Percentiles rank a stretch among this genome's conserved stretches.
These are phyloP conservation scores for Prionailurus bengalensis DNA, from an alignment of 2,113 vertebrate genomes.

Conservation along the genomic window DNA sequence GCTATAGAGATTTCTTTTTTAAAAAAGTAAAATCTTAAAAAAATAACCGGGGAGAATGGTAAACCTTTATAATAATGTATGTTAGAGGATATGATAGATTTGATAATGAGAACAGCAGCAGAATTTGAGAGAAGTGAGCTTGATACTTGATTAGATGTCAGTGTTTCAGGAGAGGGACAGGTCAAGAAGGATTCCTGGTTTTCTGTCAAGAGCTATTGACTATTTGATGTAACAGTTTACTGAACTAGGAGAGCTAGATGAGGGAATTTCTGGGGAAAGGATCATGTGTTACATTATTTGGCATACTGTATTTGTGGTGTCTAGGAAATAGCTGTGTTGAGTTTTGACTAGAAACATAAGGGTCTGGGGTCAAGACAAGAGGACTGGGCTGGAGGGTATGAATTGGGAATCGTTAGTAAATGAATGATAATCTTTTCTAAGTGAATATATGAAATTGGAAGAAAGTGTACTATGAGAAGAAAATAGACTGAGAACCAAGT, in stretches of 20 bases:
- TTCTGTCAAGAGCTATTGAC: neutral
- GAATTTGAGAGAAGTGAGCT: neutral
- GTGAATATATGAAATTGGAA: neutral
- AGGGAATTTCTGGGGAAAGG: neutral
- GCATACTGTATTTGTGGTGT: neutral
- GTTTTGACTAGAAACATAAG: neutral
- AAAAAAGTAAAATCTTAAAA: neutral
- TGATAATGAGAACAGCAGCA: neutral
- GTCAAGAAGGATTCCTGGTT: neutral
- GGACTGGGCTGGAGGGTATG: neutral
- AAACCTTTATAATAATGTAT: neutral
- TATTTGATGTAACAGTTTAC: neutral
- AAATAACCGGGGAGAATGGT: neutral
- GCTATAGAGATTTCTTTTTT: too few relatives aligned
- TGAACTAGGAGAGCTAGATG: neutral
- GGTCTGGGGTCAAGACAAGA: neutral
- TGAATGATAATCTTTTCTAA: neutral
- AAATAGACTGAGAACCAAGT: neutral
- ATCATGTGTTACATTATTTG: neutral
- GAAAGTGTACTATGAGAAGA: neutral
- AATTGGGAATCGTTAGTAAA: neutral
- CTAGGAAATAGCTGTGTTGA: neutral
- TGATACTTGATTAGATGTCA: neutral
- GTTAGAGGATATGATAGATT: neutral
- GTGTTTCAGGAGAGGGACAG: neutral